Evolutionary conservation across 2,113 vertebrate genomes (phyloP).

Genomic region (Chloroceryle aenea): DNA sequence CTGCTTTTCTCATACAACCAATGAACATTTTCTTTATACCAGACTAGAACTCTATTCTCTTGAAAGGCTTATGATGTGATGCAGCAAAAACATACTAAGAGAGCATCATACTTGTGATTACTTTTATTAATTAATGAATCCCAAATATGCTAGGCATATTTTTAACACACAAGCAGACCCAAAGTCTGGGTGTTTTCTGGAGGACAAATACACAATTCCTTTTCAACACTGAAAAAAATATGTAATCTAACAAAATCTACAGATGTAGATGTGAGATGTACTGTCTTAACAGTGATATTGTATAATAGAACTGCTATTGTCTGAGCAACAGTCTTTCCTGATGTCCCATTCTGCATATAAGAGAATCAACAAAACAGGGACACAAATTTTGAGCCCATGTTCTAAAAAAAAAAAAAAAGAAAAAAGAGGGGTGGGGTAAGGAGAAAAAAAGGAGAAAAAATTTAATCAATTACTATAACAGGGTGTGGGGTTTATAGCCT

Average conservation of each 20-base stretch:
- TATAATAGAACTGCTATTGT: background rate
- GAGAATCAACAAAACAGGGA: background rate
- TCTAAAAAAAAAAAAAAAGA: background rate
- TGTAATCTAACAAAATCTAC: background rate
- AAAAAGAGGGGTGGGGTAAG: background rate
- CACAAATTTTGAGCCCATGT: background rate
- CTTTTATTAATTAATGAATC: background rate
- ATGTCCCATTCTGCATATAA: background rate
- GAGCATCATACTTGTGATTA: background rate
- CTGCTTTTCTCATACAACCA: background rate
- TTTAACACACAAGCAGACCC: background rate
- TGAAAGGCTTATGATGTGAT: background rate
- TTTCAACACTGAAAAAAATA: background rate
- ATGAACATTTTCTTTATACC: background rate
- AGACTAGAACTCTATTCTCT: background rate
- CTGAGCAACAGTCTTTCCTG: background rate
- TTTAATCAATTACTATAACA: background rate
- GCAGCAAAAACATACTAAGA: background rate
- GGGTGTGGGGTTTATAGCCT: background rate
- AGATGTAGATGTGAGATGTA: background rate
- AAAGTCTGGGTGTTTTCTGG: background rate
- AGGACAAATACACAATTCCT: background rate
- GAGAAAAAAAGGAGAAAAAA: background rate
- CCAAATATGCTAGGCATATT: background rate
- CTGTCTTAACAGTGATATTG: background rate